Conservation (phyloP, 2,797 vertebrate species). For the Gymnoscopelus microlampas region DNA sequence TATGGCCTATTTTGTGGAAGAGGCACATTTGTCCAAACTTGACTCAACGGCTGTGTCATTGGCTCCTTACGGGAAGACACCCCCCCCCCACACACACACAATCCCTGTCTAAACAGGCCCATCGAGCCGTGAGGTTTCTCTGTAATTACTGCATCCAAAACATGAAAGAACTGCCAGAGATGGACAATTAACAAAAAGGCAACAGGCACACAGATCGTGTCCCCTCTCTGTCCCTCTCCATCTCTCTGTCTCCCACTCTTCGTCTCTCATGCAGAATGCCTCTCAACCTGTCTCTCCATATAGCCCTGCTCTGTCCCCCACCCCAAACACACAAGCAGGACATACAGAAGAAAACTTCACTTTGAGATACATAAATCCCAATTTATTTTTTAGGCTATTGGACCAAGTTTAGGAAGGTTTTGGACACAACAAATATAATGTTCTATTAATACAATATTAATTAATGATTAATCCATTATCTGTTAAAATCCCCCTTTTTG, state of each 20-base stretch:
- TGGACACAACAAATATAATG: too few species aligned
- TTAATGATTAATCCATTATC: too few species aligned
- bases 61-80: slow-evolving; percentile 1
- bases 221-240: slow-evolving; percentile 8
- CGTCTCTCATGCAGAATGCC: neutral
- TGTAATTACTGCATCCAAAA: slow-evolving; percentile 66
- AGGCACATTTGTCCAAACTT: slow-evolving; percentile 69
- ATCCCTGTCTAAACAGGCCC: slow-evolving; percentile 48
- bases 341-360: too few species aligned
- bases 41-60: slow-evolving; percentile 40
- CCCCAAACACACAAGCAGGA: too few species aligned
- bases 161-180: slow-evolving; percentile 49
- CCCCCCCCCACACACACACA: slow-evolving; percentile 12
- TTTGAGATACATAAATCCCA: too few species aligned
- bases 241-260: slow-evolving; percentile 10
- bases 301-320: too few species aligned
- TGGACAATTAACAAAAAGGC: slow-evolving; percentile 54
- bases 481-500: too few species aligned
- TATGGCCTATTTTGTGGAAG: slow-evolving; percentile 37
- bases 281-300: too few species aligned
- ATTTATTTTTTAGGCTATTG: too few species aligned
- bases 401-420: too few species aligned
- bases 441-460: too few species aligned
- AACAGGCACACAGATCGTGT: slow-evolving; percentile 16
- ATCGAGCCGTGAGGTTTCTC: slow-evolving; percentile 56